Base-by-base conservation (phyloP, 2,797 vertebrate genomes). In the Brachymystax lenok region DNA sequence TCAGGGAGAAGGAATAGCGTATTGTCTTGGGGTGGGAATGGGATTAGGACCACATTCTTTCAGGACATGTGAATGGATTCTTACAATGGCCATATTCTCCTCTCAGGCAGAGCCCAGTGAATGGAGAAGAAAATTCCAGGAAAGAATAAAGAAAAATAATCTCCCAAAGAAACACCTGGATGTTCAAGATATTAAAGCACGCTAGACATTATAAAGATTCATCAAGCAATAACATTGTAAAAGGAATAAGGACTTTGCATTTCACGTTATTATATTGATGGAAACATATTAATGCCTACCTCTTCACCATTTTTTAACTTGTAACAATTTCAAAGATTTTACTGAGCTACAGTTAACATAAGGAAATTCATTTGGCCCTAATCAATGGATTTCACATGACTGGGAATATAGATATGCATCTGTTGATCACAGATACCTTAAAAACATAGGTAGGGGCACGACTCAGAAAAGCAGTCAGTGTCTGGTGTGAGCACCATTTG, bases 21-120 rank as follows among this genome's bases (percentile, higher is more conserved):
- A 82, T 82, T 82, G 83, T 81, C 68, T 75, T 51, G n/a, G 35
- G 28, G 27, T 74, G 74, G 75, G 79, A 83, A 59, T n/a, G 8
- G 79, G 77, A 61, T 40, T 76, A 74, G 61, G 54, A 16, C 71
- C 66, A 74, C 19, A 76, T 79, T 79, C 77, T 79, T 71, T 74
- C 56, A 74, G 72, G 33, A 76, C 16, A 35, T 52, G 59, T 82
- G 81, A 82, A 82, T 79, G 69, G 73, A 76, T 35, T 66, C 16
- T n/a, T 75, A 79, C 69, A 80, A 85, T 80, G 56, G 73, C 56
- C 64, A 74, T 74, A 76, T 83, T 40, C 52, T 28, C 24, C 12
- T 73, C 74, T 79, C 75, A 67, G 2, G 61, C 54, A 13, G 19
- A 27, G 40, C 27, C 14, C 3, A 21, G 21, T 77, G 69, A 79